Evolutionary conservation across 2,888 invertebrate genomes (phyloP).

Genomic region (Heteromyza rotundicornis): DNA sequence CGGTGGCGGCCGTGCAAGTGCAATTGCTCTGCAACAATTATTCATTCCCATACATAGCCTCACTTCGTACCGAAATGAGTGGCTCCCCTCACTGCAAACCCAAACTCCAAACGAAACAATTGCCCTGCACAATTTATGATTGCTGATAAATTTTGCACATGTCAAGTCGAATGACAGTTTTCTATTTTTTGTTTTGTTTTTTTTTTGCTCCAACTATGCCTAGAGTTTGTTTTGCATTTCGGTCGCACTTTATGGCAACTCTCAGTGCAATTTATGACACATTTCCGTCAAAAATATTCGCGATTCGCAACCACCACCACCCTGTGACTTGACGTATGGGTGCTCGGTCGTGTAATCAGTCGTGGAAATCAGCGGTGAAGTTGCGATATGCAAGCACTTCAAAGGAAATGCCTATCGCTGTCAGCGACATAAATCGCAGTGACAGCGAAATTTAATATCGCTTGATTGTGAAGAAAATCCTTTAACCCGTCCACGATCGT

Average conservation of each 20-base stretch:
- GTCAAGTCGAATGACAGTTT: conserved; percentile 31
- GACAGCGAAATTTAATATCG: conserved; percentile 47
- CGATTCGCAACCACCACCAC: conserved; percentile 33
- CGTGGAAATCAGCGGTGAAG: conserved; percentile 34
- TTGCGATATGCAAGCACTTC: conserved; percentile 41
- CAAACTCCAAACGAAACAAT: background rate
- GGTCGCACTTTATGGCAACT: conserved; percentile 45
- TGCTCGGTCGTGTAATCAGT: conserved; percentile 40
- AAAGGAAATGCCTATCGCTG: conserved; percentile 60
- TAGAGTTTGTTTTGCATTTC: conserved; percentile 21
- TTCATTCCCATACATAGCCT: conserved; percentile 23
- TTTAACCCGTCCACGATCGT: background rate
- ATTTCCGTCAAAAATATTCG: conserved; percentile 59
- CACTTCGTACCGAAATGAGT: conserved; percentile 16
- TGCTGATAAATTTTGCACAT: conserved; percentile 31
- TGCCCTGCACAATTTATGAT: conserved; percentile 14
- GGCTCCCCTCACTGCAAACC: background rate
- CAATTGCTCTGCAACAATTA: conserved; percentile 27
- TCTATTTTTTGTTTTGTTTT: background rate
- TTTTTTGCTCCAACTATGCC: background rate
- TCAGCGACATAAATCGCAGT: conserved; percentile 58
- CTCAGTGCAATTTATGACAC: conserved; percentile 60
- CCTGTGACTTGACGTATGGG: conserved; percentile 3
- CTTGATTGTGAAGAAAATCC: background rate
- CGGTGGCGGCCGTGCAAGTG: background rate